Evolutionary conservation across 64 coral and sea anemone genomes (phyloP).

Genomic region (Cladopsammia gracilis): DNA sequence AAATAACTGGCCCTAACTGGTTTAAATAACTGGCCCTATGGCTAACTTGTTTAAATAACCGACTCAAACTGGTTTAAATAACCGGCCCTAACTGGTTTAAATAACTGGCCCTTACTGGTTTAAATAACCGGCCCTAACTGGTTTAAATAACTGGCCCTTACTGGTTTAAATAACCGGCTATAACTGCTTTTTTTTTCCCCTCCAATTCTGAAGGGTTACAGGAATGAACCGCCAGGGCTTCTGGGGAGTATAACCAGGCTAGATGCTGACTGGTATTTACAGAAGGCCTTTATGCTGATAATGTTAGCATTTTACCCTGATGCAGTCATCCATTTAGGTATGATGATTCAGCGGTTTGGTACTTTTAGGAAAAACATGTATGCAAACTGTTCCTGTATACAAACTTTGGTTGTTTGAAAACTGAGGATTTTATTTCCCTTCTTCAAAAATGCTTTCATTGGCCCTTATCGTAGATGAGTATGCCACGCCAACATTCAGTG

Average conservation of each 20-base stretch:
- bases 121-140: neutral
- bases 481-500: too few species aligned
- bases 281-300: neutral
- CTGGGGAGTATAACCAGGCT: neutral
- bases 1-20: too few species aligned
- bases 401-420: too few species aligned
- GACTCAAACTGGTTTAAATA: neutral
- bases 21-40: too few species aligned
- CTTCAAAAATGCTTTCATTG: too few species aligned
- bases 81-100: neutral
- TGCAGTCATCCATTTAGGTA: conserved; percentile 54
- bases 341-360: neutral
- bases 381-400: neutral
- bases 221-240: conserved; percentile 15
- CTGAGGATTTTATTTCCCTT: neutral
- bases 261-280: conserved; percentile 42
- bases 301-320: conserved; percentile 1
- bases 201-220: neutral
- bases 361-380: neutral
- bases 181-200: neutral
- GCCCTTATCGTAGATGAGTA: too few species aligned
- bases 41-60: too few species aligned
- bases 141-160: neutral
- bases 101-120: neutral
- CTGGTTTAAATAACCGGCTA: neutral